These are phyloP conservation scores for Teleogryllus occipitalis DNA, from an alignment of 1,140 invertebrate genomes.

Conservation along the genomic window DNA sequence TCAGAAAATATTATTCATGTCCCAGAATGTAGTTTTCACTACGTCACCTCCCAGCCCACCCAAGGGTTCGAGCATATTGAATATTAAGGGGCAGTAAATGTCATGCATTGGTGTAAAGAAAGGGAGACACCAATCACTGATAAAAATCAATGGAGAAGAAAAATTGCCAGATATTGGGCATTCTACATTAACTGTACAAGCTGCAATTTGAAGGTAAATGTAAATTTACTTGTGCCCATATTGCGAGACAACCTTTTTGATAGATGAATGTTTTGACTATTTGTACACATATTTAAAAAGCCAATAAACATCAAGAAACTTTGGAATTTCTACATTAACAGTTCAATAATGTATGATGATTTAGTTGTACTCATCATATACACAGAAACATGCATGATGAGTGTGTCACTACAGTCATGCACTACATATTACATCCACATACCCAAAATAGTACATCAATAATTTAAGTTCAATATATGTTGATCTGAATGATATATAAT, in stretches of 20 bases:
- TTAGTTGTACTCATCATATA: neutral
- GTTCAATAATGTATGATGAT: neutral
- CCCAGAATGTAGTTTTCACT: neutral
- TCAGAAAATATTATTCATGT: too few relatives aligned
- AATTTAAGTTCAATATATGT: neutral
- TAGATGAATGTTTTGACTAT: too few relatives aligned
- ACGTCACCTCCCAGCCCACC: constrained; percentile 6
- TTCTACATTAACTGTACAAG: too few relatives aligned
- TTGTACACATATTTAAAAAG: neutral
- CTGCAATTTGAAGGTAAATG: too few relatives aligned
- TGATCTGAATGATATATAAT: neutral
- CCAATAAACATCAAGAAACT: neutral
- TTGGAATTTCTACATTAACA: neutral
- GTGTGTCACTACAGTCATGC: neutral
- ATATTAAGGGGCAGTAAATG: too few relatives aligned
- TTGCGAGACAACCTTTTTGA: too few relatives aligned
- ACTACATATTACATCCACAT: neutral
- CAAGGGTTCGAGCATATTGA: constrained; percentile 9
- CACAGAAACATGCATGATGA: neutral
- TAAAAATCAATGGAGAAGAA: too few relatives aligned
- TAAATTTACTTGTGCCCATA: too few relatives aligned
- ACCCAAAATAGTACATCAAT: neutral
- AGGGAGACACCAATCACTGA: too few relatives aligned
- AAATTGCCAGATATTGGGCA: too few relatives aligned
- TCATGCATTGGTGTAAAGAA: too few relatives aligned